Evolutionary conservation across 2,888 invertebrate species (phyloP).

Genomic region (Poecilus cupreus): DNA sequence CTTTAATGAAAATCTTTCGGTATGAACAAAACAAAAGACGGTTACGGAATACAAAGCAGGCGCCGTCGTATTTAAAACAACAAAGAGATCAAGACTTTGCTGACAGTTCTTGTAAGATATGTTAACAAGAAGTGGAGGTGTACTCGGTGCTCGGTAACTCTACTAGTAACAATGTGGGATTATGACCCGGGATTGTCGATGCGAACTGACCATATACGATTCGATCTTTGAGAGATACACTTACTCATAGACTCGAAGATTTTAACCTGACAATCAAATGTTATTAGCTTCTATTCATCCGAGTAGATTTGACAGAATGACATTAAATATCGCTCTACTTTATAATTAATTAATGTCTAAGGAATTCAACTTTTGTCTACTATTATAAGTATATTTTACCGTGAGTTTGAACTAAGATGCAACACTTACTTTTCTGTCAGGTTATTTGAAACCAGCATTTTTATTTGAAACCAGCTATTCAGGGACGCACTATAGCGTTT

Average conservation of each 20-base stretch:
- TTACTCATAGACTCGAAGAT: neutral
- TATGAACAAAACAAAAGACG: slow-evolving; percentile 46
- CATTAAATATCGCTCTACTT: too few species aligned
- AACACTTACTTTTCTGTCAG: too few species aligned
- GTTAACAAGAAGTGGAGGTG: slow-evolving; percentile 52
- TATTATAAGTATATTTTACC: too few species aligned
- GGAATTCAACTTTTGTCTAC: too few species aligned
- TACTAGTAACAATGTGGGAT: neutral
- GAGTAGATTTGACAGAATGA: too few species aligned
- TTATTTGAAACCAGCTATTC: too few species aligned
- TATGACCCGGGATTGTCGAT: slow-evolving; percentile 1
- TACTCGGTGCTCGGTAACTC: neutral
- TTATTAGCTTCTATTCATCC: neutral
- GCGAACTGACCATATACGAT: neutral
- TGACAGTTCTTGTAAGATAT: slow-evolving; percentile 46
- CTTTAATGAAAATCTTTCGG: slow-evolving; percentile 50
- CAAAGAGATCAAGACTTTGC: slow-evolving; percentile 25
- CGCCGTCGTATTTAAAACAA: slow-evolving; percentile 37
- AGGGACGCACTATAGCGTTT: too few species aligned
- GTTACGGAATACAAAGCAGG: slow-evolving; percentile 37
- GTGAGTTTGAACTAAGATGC: too few species aligned
- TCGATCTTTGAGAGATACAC: too few species aligned
- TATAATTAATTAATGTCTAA: too few species aligned
- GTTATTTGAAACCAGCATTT: too few species aligned
- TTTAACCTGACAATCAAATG: neutral